Base-by-base conservation (phyloP, 1,140 invertebrate species). In the Idris sp. region DNA sequence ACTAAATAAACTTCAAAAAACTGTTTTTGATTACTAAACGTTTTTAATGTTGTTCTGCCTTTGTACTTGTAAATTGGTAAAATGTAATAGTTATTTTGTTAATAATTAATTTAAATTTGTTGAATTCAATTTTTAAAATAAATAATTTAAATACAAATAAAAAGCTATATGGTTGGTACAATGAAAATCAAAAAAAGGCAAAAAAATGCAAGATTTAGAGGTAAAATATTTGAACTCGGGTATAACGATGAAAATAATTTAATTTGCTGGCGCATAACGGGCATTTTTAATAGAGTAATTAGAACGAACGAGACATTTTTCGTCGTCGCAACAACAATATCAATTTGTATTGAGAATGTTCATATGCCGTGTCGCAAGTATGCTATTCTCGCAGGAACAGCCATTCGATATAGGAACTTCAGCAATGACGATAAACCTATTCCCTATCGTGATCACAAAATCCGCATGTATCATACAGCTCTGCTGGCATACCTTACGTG, bases 381-480 rank as follows among this genome's bases (percentile, higher is more conserved):
- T 62, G 46, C 58, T 49, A 62, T 62, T 51, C 58, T 62, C 46
- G 58, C 58, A 62, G 58, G 46, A 51, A 43, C 46, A 43, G 44
- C 14, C 59, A 48, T 26, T 64, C 59, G 48, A 64, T 53, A 53
- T 44, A 64, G 48, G 59, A 64, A 64, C 59, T 64, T 53, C 18
- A 64, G 48, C 48, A 53, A 64, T 64, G 59, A 53, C 61, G 49
- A 54, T 65, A 65, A 65, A 65, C 61, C 48, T 65, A 54, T 54
- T 65, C 61, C 61, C 61, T 54, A 65, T 54, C 48, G 61, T 54
- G 61, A 65, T 65, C 61, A 54, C 49, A 54, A 54, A 49, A 46
- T 48, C 61, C 49, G 54, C 61, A 30, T 65, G 62, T 67, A 67
- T 67, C 62, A 67, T 67, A 67, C 62, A 56, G 25, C 51, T 56